phyloP scores from a whole-genome alignment of 2,888 invertebrate species.

The Cryptus viduatorius region DNA sequence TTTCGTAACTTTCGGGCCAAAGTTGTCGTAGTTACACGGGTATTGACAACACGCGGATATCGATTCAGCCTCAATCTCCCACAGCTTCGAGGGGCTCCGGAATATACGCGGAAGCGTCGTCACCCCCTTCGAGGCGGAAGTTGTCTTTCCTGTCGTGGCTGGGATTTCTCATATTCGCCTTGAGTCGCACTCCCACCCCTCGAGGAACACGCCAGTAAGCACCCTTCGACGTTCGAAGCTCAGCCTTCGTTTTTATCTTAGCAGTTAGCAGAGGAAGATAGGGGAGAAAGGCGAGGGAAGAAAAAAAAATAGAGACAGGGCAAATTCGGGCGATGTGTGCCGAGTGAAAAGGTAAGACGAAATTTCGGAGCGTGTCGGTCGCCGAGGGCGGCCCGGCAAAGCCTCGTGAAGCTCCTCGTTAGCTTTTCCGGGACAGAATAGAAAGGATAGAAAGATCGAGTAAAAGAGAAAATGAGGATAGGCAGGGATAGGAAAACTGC shows the following conservation, averaged over 20 bases:
- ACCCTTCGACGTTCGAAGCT: conserved; percentile 1
- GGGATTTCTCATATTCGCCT: conserved; percentile 32
- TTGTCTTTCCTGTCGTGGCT: conserved; percentile 12
- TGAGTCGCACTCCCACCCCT: neutral
- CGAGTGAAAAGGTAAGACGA: conserved; percentile 42
- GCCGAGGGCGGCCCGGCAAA: conserved; percentile 27
- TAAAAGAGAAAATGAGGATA: neutral
- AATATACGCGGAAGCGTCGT: conserved; percentile 18
- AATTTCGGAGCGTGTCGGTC: conserved; percentile 49
- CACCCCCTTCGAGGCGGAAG: conserved; percentile 24
- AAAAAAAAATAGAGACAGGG: neutral
- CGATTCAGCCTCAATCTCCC: conserved; percentile 41
- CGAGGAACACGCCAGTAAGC: conserved; percentile 2
- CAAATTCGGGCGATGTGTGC: neutral
- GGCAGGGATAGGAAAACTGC: neutral
- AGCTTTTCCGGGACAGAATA: conserved; percentile 37
- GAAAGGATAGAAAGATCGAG: neutral
- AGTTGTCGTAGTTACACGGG: neutral
- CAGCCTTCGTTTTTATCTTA: conserved; percentile 2
- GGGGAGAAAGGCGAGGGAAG: conserved; percentile 11
- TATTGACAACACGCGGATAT: conserved; percentile 21
- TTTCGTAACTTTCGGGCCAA: neutral
- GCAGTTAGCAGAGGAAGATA: neutral
- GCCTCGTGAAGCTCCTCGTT: conserved; percentile 43
- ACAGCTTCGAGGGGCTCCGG: neutral